Evolutionary conservation across 2,797 vertebrate genomes (phyloP).

Genomic region (Peromyscus eremicus): DNA sequence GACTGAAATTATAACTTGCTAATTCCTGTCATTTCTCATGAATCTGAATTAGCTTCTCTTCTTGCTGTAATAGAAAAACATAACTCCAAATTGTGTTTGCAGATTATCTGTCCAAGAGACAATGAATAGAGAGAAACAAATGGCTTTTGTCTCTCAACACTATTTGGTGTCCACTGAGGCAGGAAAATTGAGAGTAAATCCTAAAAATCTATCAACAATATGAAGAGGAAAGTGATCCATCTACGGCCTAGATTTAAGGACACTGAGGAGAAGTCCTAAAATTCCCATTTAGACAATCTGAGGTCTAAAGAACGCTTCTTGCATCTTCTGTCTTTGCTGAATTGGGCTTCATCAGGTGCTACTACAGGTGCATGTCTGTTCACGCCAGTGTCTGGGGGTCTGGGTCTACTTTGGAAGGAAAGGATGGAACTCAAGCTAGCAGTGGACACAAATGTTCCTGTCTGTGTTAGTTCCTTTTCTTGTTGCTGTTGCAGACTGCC

Average conservation of each 20-base stretch:
- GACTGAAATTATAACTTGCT: slow-evolving; percentile 49
- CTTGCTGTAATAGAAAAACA: slow-evolving; percentile 51
- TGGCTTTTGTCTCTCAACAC: neutral
- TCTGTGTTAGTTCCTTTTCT: neutral
- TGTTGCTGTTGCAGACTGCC: neutral
- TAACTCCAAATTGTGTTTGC: slow-evolving; percentile 12
- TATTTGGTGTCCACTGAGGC: neutral
- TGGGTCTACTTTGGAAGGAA: neutral
- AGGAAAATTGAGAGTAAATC: slow-evolving; percentile 22
- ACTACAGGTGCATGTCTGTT: neutral
- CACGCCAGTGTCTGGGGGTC: neutral
- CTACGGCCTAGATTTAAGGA: neutral
- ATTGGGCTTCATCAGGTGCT: neutral
- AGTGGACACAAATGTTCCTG: neutral
- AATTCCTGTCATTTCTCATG: slow-evolving; percentile 68
- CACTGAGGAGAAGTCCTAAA: neutral
- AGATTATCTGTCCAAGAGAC: slow-evolving; percentile 43
- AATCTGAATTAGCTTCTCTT: slow-evolving; percentile 63
- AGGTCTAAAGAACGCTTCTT: neutral
- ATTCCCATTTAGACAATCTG: neutral
- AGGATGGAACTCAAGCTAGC: neutral
- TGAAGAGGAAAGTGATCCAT: neutral
- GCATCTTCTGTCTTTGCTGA: neutral
- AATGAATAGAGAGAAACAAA: neutral
- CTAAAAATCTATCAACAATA: neutral